Conservation (phyloP, 2,888 invertebrate genomes). For the Xylocampa areola region DNA sequence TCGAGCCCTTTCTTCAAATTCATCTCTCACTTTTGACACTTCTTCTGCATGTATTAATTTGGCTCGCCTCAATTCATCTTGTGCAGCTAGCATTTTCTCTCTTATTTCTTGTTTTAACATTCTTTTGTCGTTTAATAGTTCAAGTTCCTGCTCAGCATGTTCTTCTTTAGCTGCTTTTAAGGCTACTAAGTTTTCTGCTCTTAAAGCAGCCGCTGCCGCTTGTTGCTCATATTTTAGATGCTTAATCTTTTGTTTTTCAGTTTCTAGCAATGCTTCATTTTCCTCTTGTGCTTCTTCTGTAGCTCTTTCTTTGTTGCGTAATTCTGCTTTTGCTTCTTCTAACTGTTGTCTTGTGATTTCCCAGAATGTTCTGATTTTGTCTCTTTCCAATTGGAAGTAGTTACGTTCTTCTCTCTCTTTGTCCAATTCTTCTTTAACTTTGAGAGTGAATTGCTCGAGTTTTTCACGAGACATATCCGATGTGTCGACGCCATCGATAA, state of each 20-base stretch:
- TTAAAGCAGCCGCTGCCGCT: constrained; percentile 94
- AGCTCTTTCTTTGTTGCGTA: constrained; percentile 93
- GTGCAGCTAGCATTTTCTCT: constrained; percentile 92
- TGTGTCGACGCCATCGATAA: constrained; percentile 97
- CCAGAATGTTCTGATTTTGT: constrained; percentile 98
- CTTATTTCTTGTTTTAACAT: constrained; percentile 91
- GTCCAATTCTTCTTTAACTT: constrained; percentile 97
- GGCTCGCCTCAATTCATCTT: constrained; percentile 92
- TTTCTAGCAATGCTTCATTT: constrained; percentile 96
- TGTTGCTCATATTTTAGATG: constrained; percentile 97
- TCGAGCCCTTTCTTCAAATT: constrained; percentile 85
- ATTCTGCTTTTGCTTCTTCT: constrained; percentile 94
- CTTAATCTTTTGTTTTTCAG: constrained; percentile 97
- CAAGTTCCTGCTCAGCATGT: constrained; percentile 93
- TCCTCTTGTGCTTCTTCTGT: constrained; percentile 96
- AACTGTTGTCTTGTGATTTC: constrained; percentile 97
- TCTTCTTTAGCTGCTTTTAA: constrained; percentile 96
- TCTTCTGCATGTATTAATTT: constrained; percentile 94
- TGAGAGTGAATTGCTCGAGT: constrained; percentile 95
- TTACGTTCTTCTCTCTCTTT: constrained; percentile 98
- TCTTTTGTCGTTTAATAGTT: constrained; percentile 93
- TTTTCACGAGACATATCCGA: constrained; percentile 98
- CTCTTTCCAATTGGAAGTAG: constrained; percentile 98
- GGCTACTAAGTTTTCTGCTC: constrained; percentile 95
- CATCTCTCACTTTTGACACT: constrained; percentile 90